Percentiles rank a stretch among this genome's conserved stretches.
Evolutionary conservation across 2,113 vertebrate genomes (phyloP).

Genomic region (Mungos mungo): DNA sequence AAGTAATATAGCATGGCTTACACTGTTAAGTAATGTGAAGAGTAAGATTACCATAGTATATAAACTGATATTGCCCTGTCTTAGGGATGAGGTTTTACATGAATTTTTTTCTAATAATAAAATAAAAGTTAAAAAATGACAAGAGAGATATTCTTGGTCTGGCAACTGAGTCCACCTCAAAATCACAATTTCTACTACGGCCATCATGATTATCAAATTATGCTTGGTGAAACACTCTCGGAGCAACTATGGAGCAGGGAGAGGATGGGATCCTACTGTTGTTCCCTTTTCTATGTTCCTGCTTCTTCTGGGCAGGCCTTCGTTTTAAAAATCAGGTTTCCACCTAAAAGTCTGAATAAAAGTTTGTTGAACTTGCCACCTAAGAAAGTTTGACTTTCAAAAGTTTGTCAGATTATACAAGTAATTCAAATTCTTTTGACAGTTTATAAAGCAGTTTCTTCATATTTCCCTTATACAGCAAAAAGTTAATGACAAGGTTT

Average conservation of each 20-base stretch:
- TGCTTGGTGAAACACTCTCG: background rate
- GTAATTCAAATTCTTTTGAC: conserved; percentile 36
- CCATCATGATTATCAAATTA: background rate
- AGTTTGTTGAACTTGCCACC: background rate
- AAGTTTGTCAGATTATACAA: background rate
- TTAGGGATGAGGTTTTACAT: background rate
- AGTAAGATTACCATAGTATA: background rate
- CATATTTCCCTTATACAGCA: background rate
- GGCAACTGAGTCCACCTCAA: background rate
- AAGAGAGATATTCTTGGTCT: background rate
- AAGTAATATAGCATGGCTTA: background rate
- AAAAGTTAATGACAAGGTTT: background rate
- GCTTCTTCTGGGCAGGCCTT: background rate
- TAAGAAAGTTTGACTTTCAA: background rate
- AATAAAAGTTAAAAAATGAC: conserved; percentile 15
- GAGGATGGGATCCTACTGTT: background rate
- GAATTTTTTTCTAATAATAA: background rate
- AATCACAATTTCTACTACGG: background rate
- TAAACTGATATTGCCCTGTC: background rate
- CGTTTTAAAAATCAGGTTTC: background rate
- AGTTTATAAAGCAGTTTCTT: conserved; percentile 35
- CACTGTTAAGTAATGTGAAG: background rate
- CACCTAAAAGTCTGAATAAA: background rate
- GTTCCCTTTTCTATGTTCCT: background rate
- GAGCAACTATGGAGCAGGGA: background rate